Base-by-base conservation (phyloP, 2,797 vertebrate species). In the Hirundo rustica region DNA sequence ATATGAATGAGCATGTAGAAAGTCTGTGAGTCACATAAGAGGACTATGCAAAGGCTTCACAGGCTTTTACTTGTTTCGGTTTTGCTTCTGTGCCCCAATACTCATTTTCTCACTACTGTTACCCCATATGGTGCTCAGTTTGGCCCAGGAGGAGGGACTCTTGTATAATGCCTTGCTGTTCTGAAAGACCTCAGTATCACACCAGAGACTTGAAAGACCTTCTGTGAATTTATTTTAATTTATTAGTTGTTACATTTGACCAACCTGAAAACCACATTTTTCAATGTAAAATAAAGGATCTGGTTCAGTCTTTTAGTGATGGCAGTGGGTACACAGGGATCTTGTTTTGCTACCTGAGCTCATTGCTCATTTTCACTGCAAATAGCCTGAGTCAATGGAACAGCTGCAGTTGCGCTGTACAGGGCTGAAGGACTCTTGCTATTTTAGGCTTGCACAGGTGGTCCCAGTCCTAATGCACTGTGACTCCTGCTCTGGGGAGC, bases 311-410 rank as follows among this genome's bases (percentile, higher is more conserved):
- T 61, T 92, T 26, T 29, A 25, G 45, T 32, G 42, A 30, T 44
- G 50, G 65, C 16, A 50, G 9, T 80, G 45, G 82, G 50, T 65
- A 44, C 29, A 30, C 5, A 42, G 16, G 20, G 30, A 8, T 61
- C 58, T 92, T 95, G 89, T 89, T 96, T 78, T 92, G 79, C 79
- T 89, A 13, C 85, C 70, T 88, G 76, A 78, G 25, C n/a, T 70
- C 16, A 1, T 6, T 57, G 73, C 62, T 87, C 23, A 0, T 83
- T 91, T 82, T 85, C 66, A 86, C 42, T 71, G 25, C 72, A 61
- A 74, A 85, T 32, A 87, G 26, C 64, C 34, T 7, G 32, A 92
- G 60, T 93, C 85, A 92, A 26, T 92, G 89, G 81, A 94, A 54
- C 91, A 95, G 93, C 89, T 93, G 93, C 79, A 34, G 20, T 51